Base-by-base conservation (phyloP, 1,140 invertebrate genomes). In the Holcopasites calliopsidis region DNA sequence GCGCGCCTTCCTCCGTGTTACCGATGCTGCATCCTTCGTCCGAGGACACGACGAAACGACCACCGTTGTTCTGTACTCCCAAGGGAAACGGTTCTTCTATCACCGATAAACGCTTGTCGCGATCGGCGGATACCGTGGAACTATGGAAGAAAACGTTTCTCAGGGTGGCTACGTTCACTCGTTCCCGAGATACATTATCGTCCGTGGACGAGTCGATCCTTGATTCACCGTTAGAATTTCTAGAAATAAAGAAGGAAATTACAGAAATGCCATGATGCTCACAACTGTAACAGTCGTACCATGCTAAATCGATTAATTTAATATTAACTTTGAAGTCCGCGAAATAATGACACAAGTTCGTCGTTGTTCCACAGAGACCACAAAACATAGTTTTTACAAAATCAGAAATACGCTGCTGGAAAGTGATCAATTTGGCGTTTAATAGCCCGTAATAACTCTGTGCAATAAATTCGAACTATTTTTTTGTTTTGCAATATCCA, bases 81-180 rank as follows among this genome's bases (percentile, higher is more conserved):
- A 74, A 65, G 6, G 87, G 62, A 55, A 76, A 85, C 11, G 88
- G 88, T 54, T 91, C 88, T 64, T 90, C 87, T 71, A 90, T 90
- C 11, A 90, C 84, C 23, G 89, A 88, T n/a, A 90, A 78, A 76
- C 89, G 86, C 54, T 90, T 91, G 18, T 90, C 88, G 38, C 83
- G 83, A 73, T 90, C 88, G n/a, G 77, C n/a, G 52, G 75, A 74
- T 13, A 83, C 44, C 10, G 83, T 75, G 42, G 86, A 83, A 76
- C 86, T 88, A 50, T 91, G 86, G 72, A 91, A 90, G 78, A 91
- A 90, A 13, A 91, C 85, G 57, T 87, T 90, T 82, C 85, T 88
- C 16, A 90, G 76, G 68, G 85, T 83, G 31, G 87, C 85, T 3
- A 90, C 86, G 54, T 91, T 90, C 10, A 89, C 65, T 8, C 87